Evolutionary conservation across 2,888 invertebrate genomes (phyloP), one percentile per base, ranked within the genome.

Genomic region (Cynaeus angustus): DNA sequence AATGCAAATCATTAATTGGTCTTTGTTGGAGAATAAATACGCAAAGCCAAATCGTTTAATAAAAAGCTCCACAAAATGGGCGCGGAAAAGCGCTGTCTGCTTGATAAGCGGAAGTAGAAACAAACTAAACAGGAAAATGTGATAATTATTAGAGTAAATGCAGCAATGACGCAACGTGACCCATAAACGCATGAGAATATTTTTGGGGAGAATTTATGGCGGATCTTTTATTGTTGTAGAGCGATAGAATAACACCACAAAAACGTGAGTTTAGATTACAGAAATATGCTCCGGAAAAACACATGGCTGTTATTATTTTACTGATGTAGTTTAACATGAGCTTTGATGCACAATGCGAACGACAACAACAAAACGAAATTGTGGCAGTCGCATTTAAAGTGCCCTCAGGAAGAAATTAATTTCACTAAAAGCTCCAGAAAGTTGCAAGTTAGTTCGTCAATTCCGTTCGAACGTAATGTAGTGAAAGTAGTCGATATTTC

Each of bases 1-100:
- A 61, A 61, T 61, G 61, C 61, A 61, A 61, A 61, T 61, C 61
- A 61, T 61, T 61, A 61, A 61, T 61, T 50, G 61, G 48, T 33
- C 61, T 61, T 61, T 61, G 61, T 61, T 61, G 12, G 8, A 8
- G 16, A 21, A 14, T 26, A 38, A 50, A 48, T 38, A 13, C 9
- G 33, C 50, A 16, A 26, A 41, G 33, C 21, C 12, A 41, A 33
- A 46, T 9, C 6, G 33, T 46, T 30, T 45, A 38, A 61, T 46
- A 59, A 50, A 50, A 48, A 45, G 14, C 46, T 10, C 45, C 26
- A 38, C 12, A 26, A 3, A 7, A 30, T 6, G 21, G 9, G 0
- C 30, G 9, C 4, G 10, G 28, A 37, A 53, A 13, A 33, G 13
- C 12, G 12, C 10, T 8, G 28, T 28, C 12, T n/a, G 21, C 10